Evolutionary conservation across 1,140 invertebrate genomes (phyloP).

Genomic region (Meteorus sp.): DNA sequence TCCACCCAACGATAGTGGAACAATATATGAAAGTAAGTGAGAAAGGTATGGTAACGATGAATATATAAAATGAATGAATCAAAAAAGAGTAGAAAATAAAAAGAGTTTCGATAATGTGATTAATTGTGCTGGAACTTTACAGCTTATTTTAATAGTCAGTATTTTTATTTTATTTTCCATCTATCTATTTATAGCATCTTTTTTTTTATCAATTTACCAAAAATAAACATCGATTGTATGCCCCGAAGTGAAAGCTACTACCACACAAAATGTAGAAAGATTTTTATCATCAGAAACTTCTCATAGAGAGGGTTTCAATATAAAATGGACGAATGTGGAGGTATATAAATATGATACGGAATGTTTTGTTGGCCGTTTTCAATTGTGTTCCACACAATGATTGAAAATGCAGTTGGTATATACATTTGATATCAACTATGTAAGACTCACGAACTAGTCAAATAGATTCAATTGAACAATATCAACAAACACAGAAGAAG

Average conservation of each 20-base stretch:
- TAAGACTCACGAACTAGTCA: too few relatives aligned
- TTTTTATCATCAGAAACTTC: neutral
- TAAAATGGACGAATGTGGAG: neutral
- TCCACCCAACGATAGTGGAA: slow-evolving; percentile 1
- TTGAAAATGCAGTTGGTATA: neutral
- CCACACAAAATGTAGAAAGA: neutral
- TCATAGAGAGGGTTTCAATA: neutral
- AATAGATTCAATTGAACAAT: too few relatives aligned
- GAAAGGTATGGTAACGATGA: neutral
- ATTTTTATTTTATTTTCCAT: neutral
- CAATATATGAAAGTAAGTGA: neutral
- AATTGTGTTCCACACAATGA: neutral
- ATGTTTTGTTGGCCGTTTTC: too few relatives aligned
- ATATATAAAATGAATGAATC: neutral
- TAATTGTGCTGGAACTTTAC: too few relatives aligned
- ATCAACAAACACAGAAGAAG: too few relatives aligned
- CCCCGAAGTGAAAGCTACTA: neutral
- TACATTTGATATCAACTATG: too few relatives aligned
- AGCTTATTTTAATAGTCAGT: too few relatives aligned
- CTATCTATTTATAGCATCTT: neutral
- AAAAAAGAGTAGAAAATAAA: neutral
- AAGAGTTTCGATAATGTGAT: neutral
- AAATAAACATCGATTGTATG: neutral
- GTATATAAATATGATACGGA: neutral
- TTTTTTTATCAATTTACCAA: neutral